Base-by-base conservation (phyloP, 2,888 invertebrate species). In the Caenorhabditis sp. region DNA sequence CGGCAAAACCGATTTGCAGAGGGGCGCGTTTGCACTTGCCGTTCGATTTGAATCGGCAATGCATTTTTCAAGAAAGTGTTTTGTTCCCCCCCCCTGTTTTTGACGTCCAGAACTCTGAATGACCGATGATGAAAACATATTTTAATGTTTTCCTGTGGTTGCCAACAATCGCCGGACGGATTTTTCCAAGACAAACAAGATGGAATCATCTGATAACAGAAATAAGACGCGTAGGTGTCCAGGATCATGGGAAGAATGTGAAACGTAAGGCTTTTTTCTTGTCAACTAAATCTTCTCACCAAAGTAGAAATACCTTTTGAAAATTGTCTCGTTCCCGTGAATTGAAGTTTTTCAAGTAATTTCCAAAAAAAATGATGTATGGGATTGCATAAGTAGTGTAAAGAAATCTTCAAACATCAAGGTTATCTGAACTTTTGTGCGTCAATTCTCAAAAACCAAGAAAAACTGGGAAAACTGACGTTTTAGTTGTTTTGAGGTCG, bases 401-500 rank as follows among this genome's bases (percentile, higher is more conserved):
- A 13, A 13, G 5, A 32, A 9, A 32, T 32, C 40, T 13, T 50
- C 50, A 18, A 11, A 50, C 50, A 24, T 51, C 51, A 55, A 55
- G 55, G 55, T 55, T 55, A 55, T 5, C 9, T n/a, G 47, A 47
- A 53, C 71, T 62, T 71, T 62, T 71, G 61, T 50, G 40, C 13
- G 13, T n/a, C 40, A 40, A 40, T 9, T 32, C 9, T 32, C 32
- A 32, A 32, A 32, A 32, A 32, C 32, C 32, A n/a, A n/a, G n/a
- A n/a, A n/a, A 69, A 37, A 35, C 60, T 32, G 32, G 32, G 9
- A 67, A 56, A 51, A 26, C 51, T 51, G 53, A 35, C 56, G 56
- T 18, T 18, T 15, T 18, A 4, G 24, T 56, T 60, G 61, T 67
- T 76, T 76, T 61, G 28, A 51, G 47, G 53, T 76, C 60, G 76